Evolutionary conservation across 2,113 vertebrate genomes (phyloP), one percentile per base, ranked within the genome.

Genomic region (Leptosomus discolor): DNA sequence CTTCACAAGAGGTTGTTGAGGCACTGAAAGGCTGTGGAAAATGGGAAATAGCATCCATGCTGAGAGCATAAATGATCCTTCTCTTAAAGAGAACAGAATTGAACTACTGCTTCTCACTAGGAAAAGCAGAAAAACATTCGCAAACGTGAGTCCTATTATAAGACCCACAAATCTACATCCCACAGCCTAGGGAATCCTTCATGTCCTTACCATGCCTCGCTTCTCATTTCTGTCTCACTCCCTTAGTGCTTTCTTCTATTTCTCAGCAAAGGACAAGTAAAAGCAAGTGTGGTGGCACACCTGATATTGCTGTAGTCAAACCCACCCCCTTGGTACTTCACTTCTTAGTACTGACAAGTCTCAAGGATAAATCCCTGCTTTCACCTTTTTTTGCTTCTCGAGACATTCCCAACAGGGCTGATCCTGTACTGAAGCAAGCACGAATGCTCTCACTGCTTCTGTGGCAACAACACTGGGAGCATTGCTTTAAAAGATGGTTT

Each of bases 361-460:
- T 67, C 30, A 50, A 58, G 19, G 51, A 39, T 34, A 48, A 85
- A 79, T 41, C 8, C 30, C 9, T 12, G 51, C 46, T 16, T 73
- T 54, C 6, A 11, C 17, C 15, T 19, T 48, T 76, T 54, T 73
- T 32, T 48, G 48, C 5, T 68, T 6, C 29, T 32, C 36, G 29
- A 27, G 34, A 74, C 7, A 8, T 43, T 71, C 61, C 70, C 12
- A 5, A 2, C 36, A 77, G 67, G 36, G 30, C 36, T 68, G 43
- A 51, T 68, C 34, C 50, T 51, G 3, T 24, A 17, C 30, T 39
- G 46, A 32, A 77, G 68, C 0, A 1, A 73, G 39, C 0, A 0
- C 34, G 30, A 65, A 53, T 19, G 9, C 20, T 83, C 48, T 53
- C 39, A 45, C 41, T 24, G 71, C 41, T 77, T 60, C 50, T 57